Evolutionary conservation across 2,113 vertebrate species (phyloP).

Genomic region (Triplophysa dalaica): DNA sequence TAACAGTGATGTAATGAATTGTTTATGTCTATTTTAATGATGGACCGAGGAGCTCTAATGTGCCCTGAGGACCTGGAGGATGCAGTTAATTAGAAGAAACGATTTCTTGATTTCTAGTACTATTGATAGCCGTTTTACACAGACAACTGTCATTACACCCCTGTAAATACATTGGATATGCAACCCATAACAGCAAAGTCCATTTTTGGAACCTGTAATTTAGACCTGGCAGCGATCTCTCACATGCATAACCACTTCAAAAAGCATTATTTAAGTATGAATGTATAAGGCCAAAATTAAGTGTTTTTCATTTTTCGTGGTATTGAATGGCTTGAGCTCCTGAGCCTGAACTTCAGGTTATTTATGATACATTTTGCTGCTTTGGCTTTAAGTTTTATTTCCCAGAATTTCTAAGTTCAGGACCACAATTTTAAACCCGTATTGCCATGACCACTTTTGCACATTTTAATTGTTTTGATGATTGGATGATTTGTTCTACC

Average conservation of each 20-base stretch:
- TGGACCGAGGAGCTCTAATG: slow-evolving; percentile 75
- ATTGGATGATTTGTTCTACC: not conserved
- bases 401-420: not conserved
- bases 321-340: too few relatives aligned
- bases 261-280: not conserved
- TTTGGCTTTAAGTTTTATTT: not conserved
- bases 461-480: not conserved
- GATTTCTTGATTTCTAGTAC: slow-evolving; percentile 32
- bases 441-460: not conserved
- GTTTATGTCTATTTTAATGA: slow-evolving; percentile 78
- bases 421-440: not conserved
- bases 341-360: too few relatives aligned
- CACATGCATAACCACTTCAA: not conserved
- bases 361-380: not conserved
- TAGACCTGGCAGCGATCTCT: not conserved
- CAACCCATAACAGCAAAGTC: not conserved
- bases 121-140: slow-evolving; percentile 8
- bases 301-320: too few relatives aligned
- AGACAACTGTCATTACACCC: slow-evolving; percentile 33
- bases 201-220: slow-evolving; percentile 15
- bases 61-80: slow-evolving; percentile 70
- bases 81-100: slow-evolving; percentile 36
- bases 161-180: slow-evolving; percentile 14
- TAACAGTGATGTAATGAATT: slow-evolving; percentile 78
- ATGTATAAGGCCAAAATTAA: not conserved